Conservation (phyloP, 1,140 invertebrate genomes). For the Leptoteleia sp. region DNA sequence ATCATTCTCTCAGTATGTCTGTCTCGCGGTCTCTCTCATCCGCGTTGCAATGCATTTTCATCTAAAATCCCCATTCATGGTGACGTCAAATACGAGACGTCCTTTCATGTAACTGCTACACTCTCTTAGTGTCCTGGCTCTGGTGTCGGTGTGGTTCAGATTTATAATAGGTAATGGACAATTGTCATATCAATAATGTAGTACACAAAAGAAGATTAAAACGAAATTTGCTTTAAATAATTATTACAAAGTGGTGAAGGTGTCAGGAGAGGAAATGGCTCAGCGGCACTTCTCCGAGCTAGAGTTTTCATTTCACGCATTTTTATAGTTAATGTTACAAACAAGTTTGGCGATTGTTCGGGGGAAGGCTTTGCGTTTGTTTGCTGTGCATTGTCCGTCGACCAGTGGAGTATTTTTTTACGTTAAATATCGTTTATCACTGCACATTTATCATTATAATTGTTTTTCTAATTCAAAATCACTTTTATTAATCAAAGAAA, state of each 20-base stretch:
- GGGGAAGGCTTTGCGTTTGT: slow-evolving; percentile 43
- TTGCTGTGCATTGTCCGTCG: slow-evolving; percentile 28
- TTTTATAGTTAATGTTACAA: slow-evolving; percentile 72
- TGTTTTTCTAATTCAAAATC: too few relatives aligned
- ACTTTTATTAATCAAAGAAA: too few relatives aligned
- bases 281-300: slow-evolving; percentile 75
- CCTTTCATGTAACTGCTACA: slow-evolving; percentile 75
- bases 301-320: slow-evolving; percentile 69
- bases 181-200: slow-evolving; percentile 77
- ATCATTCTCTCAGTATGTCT: slow-evolving; percentile 54
- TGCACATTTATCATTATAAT: too few relatives aligned
- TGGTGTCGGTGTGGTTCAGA: slow-evolving; percentile 79
- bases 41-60: slow-evolving; percentile 38
- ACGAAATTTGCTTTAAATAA: slow-evolving; percentile 73
- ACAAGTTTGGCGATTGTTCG: slow-evolving; percentile 72
- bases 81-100: slow-evolving; percentile 72
- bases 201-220: slow-evolving; percentile 71
- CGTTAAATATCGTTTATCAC: too few relatives aligned
- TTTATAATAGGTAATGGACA: slow-evolving; percentile 74
- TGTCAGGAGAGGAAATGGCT: slow-evolving; percentile 73
- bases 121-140: slow-evolving; percentile 80
- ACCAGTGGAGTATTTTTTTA: too few relatives aligned
- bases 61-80: slow-evolving; percentile 76
- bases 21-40: slow-evolving; percentile 48
- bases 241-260: slow-evolving; percentile 67